Percentiles rank a stretch among this genome's conserved stretches.
These are phyloP conservation scores for Mesocricetus auratus DNA, from an alignment of 2,113 vertebrate species.

Conservation along the genomic window DNA sequence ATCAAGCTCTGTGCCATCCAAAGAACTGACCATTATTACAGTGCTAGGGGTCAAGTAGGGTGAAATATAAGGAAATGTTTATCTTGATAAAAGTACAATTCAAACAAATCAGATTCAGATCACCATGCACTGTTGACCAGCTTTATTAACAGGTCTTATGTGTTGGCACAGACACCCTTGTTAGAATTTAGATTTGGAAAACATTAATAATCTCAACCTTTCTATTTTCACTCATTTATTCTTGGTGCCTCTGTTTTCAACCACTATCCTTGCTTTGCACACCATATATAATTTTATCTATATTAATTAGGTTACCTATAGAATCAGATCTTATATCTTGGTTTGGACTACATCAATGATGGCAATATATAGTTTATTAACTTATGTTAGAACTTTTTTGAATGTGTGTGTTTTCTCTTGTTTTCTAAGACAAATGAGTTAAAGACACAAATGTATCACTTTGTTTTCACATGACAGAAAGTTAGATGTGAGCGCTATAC, in stretches of 20 bases:
- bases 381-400: background rate
- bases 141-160: background rate
- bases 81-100: background rate
- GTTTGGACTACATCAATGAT: background rate
- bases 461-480: background rate
- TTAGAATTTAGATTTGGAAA: background rate
- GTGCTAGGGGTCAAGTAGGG: background rate
- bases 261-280: background rate
- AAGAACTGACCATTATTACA: background rate
- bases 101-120: background rate
- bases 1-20: background rate
- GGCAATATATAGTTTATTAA: background rate
- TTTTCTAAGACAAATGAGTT: background rate
- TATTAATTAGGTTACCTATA: background rate
- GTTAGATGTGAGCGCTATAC: background rate
- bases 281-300: background rate
- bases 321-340: background rate
- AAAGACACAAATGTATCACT: background rate
- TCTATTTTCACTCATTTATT: background rate
- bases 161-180: background rate
- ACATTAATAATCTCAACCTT: background rate
- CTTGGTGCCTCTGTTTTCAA: background rate
- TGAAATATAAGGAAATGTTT: background rate
- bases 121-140: background rate
- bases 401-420: background rate